Evolutionary conservation across 1,140 invertebrate species (phyloP).

Genomic region (Polyergus mexicanus): DNA sequence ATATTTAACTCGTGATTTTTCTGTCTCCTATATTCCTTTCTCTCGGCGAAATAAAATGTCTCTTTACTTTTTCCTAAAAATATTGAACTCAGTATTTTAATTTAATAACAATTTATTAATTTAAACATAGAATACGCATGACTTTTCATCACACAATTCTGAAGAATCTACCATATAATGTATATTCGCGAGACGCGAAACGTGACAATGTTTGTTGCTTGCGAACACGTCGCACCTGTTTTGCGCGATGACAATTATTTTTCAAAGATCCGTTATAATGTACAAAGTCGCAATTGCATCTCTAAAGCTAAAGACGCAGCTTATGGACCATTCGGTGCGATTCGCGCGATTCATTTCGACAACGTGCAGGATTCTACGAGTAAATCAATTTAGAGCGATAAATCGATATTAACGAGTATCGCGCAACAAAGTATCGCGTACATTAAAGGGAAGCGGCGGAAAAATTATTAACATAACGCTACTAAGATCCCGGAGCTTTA

Average conservation of each 20-base stretch:
- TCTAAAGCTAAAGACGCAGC: constrained; percentile 9
- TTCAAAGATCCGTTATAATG: constrained; percentile 54
- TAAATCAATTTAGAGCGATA: constrained; percentile 8
- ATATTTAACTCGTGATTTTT: neutral
- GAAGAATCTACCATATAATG: neutral
- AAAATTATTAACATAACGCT: constrained; percentile 36
- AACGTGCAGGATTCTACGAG: neutral
- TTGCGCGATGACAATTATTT: constrained; percentile 35
- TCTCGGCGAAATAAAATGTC: neutral
- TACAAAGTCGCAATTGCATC: constrained; percentile 35
- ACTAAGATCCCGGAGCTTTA: neutral
- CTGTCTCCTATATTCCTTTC: too few species aligned
- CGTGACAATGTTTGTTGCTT: constrained; percentile 11
- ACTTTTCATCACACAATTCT: neutral
- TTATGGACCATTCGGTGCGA: neutral
- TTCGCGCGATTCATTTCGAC: neutral
- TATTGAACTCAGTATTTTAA: neutral
- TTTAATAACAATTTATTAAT: too few species aligned
- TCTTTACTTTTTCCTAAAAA: neutral
- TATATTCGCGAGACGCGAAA: neutral
- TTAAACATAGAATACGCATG: neutral
- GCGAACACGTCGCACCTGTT: neutral
- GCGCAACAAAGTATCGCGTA: neutral
- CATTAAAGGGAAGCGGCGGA: neutral
- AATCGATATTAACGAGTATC: constrained; percentile 11